phyloP scores from a whole-genome alignment of 2,888 invertebrate genomes.

The Eretmocerus hayati region DNA sequence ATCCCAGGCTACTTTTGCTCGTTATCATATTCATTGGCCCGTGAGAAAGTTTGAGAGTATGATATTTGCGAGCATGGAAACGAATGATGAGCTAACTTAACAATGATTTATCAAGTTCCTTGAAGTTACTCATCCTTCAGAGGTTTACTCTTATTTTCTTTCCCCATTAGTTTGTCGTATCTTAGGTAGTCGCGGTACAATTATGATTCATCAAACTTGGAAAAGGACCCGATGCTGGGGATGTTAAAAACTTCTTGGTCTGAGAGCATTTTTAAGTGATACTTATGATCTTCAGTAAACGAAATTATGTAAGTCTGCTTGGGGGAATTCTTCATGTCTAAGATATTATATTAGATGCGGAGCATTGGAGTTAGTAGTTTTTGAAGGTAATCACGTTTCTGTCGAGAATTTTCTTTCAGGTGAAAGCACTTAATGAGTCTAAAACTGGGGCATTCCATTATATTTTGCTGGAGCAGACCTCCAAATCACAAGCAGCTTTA shows the following conservation, averaged over 20 bases:
- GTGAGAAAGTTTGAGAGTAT: slow-evolving; percentile 2
- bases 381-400: too few species aligned
- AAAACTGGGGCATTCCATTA: too few species aligned
- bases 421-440: too few species aligned
- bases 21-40: slow-evolving; percentile 15
- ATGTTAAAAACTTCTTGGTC: slow-evolving; percentile 12
- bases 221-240: not conserved
- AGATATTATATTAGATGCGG: slow-evolving; percentile 12
- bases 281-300: slow-evolving; percentile 19
- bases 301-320: slow-evolving; percentile 13
- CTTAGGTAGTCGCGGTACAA: slow-evolving; percentile 2
- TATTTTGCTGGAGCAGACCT: too few species aligned
- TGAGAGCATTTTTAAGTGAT: slow-evolving; percentile 21
- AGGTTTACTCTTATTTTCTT: not conserved
- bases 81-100: slow-evolving; percentile 20
- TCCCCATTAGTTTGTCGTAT: not conserved
- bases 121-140: slow-evolving; percentile 4
- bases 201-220: slow-evolving; percentile 22
- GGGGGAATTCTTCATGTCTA: slow-evolving; percentile 8
- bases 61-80: slow-evolving; percentile 1
- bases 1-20: too few species aligned
- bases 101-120: slow-evolving; percentile 23
- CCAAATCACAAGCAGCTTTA: too few species aligned
- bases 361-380: not conserved
- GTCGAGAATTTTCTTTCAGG: too few species aligned